These are phyloP conservation scores for Ophonus ardosiacus DNA, from an alignment of 2,888 invertebrate species.

Conservation along the genomic window DNA sequence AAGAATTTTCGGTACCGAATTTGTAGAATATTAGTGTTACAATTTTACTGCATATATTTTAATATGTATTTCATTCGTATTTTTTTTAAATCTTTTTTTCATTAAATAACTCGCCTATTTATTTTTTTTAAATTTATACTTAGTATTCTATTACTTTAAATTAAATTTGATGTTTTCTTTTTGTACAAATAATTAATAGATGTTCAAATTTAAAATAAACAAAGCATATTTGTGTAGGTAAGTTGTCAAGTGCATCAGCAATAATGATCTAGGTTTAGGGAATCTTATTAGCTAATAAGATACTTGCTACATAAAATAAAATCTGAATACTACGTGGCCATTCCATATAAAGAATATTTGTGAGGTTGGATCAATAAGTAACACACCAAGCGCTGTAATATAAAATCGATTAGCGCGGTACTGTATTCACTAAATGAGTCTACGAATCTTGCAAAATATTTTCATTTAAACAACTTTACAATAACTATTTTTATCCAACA, in stretches of 20 bases:
- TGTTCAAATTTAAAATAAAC: neutral
- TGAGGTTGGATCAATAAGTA: too few species aligned
- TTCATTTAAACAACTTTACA: too few species aligned
- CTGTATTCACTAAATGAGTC: too few species aligned
- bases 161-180: neutral
- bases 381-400: too few species aligned
- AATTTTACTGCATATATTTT: too few species aligned
- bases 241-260: neutral
- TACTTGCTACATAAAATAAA: neutral
- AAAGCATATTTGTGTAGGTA: neutral
- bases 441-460: too few species aligned
- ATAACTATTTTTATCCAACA: too few species aligned
- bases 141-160: neutral
- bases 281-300: neutral
- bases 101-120: neutral
- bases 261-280: neutral
- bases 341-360: neutral
- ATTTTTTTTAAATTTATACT: neutral
- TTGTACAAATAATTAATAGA: neutral
- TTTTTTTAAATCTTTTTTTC: neutral
- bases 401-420: too few species aligned
- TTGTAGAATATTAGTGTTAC: too few species aligned
- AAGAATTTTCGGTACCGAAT: too few species aligned
- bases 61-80: neutral
- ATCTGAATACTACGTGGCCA: neutral